Evolutionary conservation across 2,888 invertebrate genomes (phyloP), one percentile per base, ranked within the genome.

Genomic region (Drosophila lacicola): DNA sequence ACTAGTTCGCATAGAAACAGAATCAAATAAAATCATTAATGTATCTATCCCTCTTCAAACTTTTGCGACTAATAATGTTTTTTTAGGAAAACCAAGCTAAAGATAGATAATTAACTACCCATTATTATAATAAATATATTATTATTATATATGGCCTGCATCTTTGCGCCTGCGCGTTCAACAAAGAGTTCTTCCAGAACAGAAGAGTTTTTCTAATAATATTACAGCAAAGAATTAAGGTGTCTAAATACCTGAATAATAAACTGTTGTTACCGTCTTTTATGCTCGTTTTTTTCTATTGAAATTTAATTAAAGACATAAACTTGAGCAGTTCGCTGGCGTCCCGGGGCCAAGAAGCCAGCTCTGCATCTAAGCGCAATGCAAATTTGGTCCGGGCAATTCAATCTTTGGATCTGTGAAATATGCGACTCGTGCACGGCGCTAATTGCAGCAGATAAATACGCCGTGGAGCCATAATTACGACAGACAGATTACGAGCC

Each of bases 381-480:
- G 80, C 82, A 80, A 82, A 80, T 80, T 29, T 68, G 65, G 61
- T 63, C 68, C 51, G 73, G 36, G 75, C 82, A 75, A 73, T 80
- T 80, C 80, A 82, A 82, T 86, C 86, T 85, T 68, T 60, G 76
- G 76, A 76, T 69, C 66, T 75, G 80, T 87, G 83, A 86, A 86
- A 88, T 88, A 86, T 88, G 86, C 74, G 83, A 81, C 21, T 72
- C 61, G 62, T 70, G 72, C 87, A 55, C 63, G 68, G 79, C 84
- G 90, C 84, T 87, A 90, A 90, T 87, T 87, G 90, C 86, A 77
- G 68, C 82, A 89, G 90, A 90, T 90, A 90, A 90, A 89, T 87
- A 87, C 71, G 68, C 80, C 73, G 77, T 70, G 70, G 68, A 79
- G 82, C 89, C 89, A 90, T 89, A 90, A 90, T 88, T 88, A 90